Evolutionary conservation across 2,888 invertebrate genomes (phyloP), one percentile per base, ranked within the genome.

Genomic region (Chalcosyrphus nemorum): DNA sequence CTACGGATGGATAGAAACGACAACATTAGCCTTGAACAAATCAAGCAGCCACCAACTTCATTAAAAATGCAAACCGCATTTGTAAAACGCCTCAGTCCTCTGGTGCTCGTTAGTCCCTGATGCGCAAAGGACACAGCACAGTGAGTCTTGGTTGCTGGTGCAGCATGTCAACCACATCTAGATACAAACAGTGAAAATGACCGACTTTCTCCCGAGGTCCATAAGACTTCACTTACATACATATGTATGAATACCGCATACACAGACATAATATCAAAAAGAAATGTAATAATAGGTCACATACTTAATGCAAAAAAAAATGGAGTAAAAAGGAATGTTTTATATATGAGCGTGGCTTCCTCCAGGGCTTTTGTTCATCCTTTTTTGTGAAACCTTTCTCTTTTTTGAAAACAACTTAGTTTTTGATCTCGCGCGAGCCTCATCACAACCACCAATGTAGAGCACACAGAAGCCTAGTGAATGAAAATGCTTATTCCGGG

Each of bases 1-100:
- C 45, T 19, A 45, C 7, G 9, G 11, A 9, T 17, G 43, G 24
- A 41, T 9, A 41, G 15, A 63, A 54, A 38, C 6, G 9, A 38
- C 15, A 75, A 54, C 43, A 65, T 56, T 65, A 75, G 56, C 74
- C 74, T 75, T 75, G 74, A 43, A 52, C 65, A 65, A 65, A 65
- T 65, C 54, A 65, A 27, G 47, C 45, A 65, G 54, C 56, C 15
- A 45, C 32, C 45, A 63, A 47, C 35, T 63, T 65, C 74, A 75
- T 75, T 65, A 65, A 65, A 35, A 65, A 75, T 75, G 65, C 65
- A 75, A 75, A 75, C 65, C 74, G 56, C 74, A 75, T 75, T 56
- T 56, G 56, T 57, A 75, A n/a, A 75, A 65, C 65, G 56, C 27
- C 56, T 45, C 74, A 17, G 5, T 66, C 66, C 35, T n/a, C n/a